Percentiles rank a stretch among this genome's conserved stretches.
Evolutionary conservation across 2,113 vertebrate genomes (phyloP).

Genomic region (Struthidea cinerea): DNA sequence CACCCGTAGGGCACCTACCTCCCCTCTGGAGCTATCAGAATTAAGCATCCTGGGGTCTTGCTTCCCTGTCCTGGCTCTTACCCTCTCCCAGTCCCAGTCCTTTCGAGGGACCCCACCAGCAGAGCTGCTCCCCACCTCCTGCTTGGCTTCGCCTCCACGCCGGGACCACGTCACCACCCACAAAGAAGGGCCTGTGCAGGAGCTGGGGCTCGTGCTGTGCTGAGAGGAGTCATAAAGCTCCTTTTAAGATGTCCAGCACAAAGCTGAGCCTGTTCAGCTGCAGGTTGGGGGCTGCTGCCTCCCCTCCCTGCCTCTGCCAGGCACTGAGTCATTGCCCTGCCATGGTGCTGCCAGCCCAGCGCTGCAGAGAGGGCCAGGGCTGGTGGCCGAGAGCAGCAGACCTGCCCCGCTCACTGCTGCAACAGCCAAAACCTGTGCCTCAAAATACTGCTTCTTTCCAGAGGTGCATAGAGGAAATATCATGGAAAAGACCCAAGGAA

Average conservation of each 20-base stretch:
- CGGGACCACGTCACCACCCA: neutral
- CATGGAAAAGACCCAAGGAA: neutral
- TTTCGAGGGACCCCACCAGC: accelerated
- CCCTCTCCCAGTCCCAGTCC: neutral
- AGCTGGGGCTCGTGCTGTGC: neutral
- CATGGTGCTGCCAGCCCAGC: neutral
- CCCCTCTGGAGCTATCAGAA: accelerated
- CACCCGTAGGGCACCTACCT: neutral
- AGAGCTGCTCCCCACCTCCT: neutral
- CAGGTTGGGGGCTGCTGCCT: neutral
- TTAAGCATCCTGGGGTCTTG: neutral
- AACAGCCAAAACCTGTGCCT: neutral
- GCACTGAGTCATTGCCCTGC: constrained; percentile 45
- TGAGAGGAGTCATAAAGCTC: constrained; percentile 51
- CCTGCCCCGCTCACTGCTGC: neutral
- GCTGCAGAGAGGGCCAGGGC: neutral
- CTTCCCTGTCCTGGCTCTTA: neutral
- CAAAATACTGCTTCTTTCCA: neutral
- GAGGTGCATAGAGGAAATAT: neutral
- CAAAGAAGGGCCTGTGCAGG: constrained; percentile 61
- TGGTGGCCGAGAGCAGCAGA: neutral
- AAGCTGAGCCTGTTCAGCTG: constrained; percentile 56
- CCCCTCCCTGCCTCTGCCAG: constrained; percentile 68
- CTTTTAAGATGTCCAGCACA: constrained; percentile 59
- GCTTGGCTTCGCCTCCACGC: neutral